Conservation (phyloP, 2,113 vertebrate genomes). For the Bagarius yarrelli region DNA sequence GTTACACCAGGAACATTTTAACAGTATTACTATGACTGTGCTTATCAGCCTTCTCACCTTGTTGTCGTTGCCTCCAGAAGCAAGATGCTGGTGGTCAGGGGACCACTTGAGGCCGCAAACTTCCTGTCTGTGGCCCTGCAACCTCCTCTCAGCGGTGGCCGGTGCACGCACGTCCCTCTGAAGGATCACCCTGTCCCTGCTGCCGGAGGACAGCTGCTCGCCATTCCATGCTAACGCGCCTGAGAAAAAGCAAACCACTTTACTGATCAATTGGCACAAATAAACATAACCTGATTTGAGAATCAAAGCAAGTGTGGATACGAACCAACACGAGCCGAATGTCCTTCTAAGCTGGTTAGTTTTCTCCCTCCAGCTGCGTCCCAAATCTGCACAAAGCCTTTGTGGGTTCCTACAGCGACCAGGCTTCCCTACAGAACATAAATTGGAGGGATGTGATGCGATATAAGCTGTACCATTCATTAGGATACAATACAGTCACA, state of each 20-base stretch:
- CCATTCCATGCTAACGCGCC: slow-evolving; percentile 79
- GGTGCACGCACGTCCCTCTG: slow-evolving; percentile 74
- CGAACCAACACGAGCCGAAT: slow-evolving; percentile 78
- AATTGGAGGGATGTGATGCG: background rate
- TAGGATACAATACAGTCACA: background rate
- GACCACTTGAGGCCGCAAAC: slow-evolving; percentile 81
- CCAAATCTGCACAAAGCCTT: slow-evolving; percentile 80
- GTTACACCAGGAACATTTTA: background rate
- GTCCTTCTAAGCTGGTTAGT: slow-evolving; percentile 75
- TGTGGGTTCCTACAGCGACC: slow-evolving; percentile 78
- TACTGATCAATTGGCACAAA: background rate
- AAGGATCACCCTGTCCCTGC: slow-evolving; percentile 76
- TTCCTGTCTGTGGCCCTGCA: slow-evolving; percentile 78
- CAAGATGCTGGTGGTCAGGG: slow-evolving; percentile 80
- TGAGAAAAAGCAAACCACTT: slow-evolving; percentile 40
- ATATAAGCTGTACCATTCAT: background rate
- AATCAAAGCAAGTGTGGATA: slow-evolving; percentile 24
- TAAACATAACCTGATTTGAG: background rate
- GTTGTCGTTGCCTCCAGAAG: slow-evolving; percentile 79
- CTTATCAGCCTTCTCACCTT: slow-evolving; percentile 59
- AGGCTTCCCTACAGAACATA: slow-evolving; percentile 66
- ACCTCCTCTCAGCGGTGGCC: slow-evolving; percentile 69
- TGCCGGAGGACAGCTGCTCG: slow-evolving; percentile 78
- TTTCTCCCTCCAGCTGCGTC: slow-evolving; percentile 77
- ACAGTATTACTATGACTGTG: background rate